Percentiles rank a stretch among this genome's conserved stretches.
Evolutionary conservation across 2,797 vertebrate species (phyloP).

Genomic region (Diplodus puntazzo): DNA sequence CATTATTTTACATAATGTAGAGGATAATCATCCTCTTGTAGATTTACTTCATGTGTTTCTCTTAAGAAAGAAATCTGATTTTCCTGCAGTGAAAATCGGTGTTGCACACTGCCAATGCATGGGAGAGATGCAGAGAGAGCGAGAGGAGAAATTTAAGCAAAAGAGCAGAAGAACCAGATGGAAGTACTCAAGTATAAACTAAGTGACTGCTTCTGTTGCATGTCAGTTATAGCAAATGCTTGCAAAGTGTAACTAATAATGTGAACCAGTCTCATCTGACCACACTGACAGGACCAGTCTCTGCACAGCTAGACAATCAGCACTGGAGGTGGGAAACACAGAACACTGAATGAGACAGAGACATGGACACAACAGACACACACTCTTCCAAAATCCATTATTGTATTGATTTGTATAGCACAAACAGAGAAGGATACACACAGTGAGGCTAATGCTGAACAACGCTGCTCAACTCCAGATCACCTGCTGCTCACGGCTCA

Average conservation of each 20-base stretch:
- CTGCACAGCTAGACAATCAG: conserved; percentile 78
- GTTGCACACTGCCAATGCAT: background rate
- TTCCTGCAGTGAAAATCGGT: background rate
- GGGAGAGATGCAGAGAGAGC: background rate
- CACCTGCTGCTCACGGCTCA: background rate
- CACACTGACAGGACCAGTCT: conserved; percentile 77
- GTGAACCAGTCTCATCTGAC: conserved; percentile 43
- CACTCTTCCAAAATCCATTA: conserved; percentile 47
- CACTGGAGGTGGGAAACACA: conserved; percentile 45
- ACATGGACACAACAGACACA: conserved; percentile 61
- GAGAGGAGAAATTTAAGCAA: background rate
- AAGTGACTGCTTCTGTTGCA: background rate
- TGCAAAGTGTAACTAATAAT: conserved; percentile 8
- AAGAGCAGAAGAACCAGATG: background rate
- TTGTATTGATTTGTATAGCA: conserved; percentile 59
- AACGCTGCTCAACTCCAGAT: conserved; percentile 33
- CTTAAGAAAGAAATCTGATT: background rate
- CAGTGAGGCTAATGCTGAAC: conserved; percentile 21
- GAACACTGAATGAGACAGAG: conserved; percentile 75
- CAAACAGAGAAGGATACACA: conserved; percentile 58
- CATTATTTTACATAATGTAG: background rate
- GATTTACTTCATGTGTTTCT: background rate
- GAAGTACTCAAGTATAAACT: background rate
- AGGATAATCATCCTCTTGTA: background rate
- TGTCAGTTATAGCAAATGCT: background rate